A percentile compares a stretch with the other conserved stretches of the same genome.
Evolutionary conservation across 1,140 invertebrate genomes (phyloP).

Genomic region (Tetramorium alpestre): DNA sequence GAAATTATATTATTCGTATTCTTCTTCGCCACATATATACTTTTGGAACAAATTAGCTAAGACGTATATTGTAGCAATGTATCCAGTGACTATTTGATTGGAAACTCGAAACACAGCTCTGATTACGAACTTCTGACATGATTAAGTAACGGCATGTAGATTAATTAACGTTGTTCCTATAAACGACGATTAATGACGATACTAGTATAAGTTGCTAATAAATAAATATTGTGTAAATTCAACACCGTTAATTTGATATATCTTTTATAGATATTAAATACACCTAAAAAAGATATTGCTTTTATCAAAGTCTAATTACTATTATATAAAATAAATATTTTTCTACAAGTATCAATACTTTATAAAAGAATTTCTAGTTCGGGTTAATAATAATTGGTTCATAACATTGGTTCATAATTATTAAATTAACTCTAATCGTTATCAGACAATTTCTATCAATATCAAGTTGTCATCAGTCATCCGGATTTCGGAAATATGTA

Average conservation of each 20-base stretch:
- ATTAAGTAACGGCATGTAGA: slow-evolving; percentile 49
- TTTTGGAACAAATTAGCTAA: not conserved
- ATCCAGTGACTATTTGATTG: slow-evolving; percentile 21
- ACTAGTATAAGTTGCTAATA: not conserved
- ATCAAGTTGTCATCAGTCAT: not conserved
- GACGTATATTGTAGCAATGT: slow-evolving; percentile 24
- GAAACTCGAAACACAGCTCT: slow-evolving; percentile 44
- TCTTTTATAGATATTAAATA: not conserved
- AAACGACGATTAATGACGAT: slow-evolving; percentile 33
- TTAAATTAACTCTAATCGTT: not conserved
- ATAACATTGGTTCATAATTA: not conserved
- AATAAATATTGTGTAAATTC: slow-evolving; percentile 19
- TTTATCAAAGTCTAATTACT: not conserved
- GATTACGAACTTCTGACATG: slow-evolving; percentile 50
- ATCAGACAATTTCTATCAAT: not conserved
- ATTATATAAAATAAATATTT: not conserved
- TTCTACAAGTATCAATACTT: not conserved
- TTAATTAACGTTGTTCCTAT: slow-evolving; percentile 64
- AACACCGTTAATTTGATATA: not conserved
- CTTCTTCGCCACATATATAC: not conserved
- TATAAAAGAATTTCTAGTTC: not conserved
- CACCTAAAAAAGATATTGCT: not conserved
- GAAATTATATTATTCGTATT: not conserved
- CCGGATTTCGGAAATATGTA: not conserved
- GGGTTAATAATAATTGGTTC: not conserved